Percentiles rank a stretch among this genome's conserved stretches.
These are phyloP conservation scores for Clarias laeviceps DNA, from an alignment of 2,797 vertebrate species.

Conservation along the genomic window DNA sequence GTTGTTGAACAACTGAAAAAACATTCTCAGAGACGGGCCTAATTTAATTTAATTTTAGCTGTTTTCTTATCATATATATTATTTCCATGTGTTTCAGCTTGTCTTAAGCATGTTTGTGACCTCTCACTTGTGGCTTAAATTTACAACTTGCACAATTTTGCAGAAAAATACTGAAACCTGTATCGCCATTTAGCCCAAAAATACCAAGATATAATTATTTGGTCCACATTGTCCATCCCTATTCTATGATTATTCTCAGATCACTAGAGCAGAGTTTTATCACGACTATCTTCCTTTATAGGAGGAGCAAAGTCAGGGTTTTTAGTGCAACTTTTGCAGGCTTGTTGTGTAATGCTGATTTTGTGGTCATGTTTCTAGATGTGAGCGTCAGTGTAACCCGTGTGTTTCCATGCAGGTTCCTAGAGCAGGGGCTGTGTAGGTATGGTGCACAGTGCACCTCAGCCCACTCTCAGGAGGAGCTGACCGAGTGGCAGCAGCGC, in stretches of 20 bases:
- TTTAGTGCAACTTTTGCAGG: neutral
- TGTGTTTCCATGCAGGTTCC: slow-evolving; percentile 77
- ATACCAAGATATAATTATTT: too few species aligned
- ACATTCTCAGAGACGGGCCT: too few species aligned
- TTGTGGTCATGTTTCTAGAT: neutral
- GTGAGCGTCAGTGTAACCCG: neutral
- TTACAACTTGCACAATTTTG: too few species aligned
- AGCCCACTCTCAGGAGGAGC: slow-evolving; percentile 96
- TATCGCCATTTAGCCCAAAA: too few species aligned
- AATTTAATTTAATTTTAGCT: too few species aligned
- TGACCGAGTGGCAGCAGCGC: slow-evolving; percentile 97
- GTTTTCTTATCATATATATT: too few species aligned
- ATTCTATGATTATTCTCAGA: neutral
- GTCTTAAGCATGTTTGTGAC: too few species aligned
- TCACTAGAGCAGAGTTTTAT: neutral
- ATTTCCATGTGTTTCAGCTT: too few species aligned
- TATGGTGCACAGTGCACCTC: slow-evolving; percentile 98
- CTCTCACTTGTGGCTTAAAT: too few species aligned
- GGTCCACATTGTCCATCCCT: too few species aligned
- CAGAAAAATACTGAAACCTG: too few species aligned
- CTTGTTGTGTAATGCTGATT: neutral
- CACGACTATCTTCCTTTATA: neutral
- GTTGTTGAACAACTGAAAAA: too few species aligned
- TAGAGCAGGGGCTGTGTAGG: slow-evolving; percentile 97
- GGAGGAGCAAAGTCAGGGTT: neutral